These are phyloP conservation scores for Polia nebulosa DNA, from an alignment of 2,888 invertebrate genomes.

Conservation along the genomic window DNA sequence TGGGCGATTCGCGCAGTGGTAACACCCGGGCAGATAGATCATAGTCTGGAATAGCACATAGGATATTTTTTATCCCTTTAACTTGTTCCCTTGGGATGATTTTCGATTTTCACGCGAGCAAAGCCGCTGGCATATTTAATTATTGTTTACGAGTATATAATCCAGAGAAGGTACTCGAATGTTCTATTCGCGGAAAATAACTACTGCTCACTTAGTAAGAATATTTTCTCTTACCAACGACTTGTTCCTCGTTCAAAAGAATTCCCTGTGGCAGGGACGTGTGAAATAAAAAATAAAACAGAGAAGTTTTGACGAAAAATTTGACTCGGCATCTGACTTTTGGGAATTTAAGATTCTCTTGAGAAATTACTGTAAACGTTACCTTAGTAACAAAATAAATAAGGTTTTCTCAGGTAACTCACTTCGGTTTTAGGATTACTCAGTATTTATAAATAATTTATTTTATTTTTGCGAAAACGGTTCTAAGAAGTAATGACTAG, in stretches of 20 bases:
- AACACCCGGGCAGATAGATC: no score
- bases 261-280: background rate
- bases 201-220: no score
- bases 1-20: no score
- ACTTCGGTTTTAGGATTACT: background rate
- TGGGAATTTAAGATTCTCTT: constrained; percentile 43
- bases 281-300: constrained; percentile 32
- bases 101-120: no score
- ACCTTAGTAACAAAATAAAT: constrained; percentile 8
- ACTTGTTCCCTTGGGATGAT: no score
- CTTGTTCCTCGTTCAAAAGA: constrained; percentile 18
- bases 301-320: constrained; percentile 20
- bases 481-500: no score
- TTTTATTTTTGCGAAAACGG: background rate
- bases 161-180: no score
- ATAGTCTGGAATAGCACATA: no score
- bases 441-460: constrained; percentile 5
- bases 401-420: constrained; percentile 7
- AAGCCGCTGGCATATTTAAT: no score
- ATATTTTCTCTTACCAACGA: background rate
- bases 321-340: constrained; percentile 22
- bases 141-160: no score
- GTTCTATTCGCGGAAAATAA: background rate
- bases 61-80: no score
- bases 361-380: constrained; percentile 55